Evolutionary conservation across 2,888 invertebrate genomes (phyloP).

Genomic region (Drosophila meridiana): DNA sequence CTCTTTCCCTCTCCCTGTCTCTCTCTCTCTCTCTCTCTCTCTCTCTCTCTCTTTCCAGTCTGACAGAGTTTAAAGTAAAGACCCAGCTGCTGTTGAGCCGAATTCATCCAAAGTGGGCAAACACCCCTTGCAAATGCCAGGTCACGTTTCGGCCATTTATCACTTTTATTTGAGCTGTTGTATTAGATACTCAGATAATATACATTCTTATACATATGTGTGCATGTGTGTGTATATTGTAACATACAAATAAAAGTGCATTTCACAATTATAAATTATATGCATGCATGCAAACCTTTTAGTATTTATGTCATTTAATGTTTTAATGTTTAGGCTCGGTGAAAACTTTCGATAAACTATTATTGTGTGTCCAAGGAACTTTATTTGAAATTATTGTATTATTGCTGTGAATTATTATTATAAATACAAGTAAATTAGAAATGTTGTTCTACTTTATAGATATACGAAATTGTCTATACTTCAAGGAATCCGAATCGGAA

Average conservation of each 20-base stretch:
- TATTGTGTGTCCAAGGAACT: background rate
- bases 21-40: background rate
- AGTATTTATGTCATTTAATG: background rate
- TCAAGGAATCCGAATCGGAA: no score
- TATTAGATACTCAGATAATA: constrained; percentile 57
- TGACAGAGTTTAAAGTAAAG: constrained; percentile 38
- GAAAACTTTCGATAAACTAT: background rate
- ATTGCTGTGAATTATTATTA: no score
- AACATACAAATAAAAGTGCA: background rate
- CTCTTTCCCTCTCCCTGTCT: background rate
- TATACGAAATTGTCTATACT: no score
- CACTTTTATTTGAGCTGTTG: constrained; percentile 64
- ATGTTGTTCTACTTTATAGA: no score
- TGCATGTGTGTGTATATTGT: background rate
- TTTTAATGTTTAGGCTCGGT: background rate
- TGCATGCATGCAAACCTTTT: background rate
- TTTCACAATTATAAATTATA: background rate
- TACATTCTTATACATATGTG: background rate
- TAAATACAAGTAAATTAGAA: no score
- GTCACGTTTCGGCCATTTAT: constrained; percentile 81
- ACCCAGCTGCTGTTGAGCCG: constrained; percentile 28
- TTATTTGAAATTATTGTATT: background rate
- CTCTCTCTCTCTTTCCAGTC: background rate
- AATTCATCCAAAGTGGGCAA: constrained; percentile 36
- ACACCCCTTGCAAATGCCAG: constrained; percentile 54